Evolutionary conservation across 2,888 invertebrate species (phyloP).

Genomic region (Rhamphomyia laevipes): DNA sequence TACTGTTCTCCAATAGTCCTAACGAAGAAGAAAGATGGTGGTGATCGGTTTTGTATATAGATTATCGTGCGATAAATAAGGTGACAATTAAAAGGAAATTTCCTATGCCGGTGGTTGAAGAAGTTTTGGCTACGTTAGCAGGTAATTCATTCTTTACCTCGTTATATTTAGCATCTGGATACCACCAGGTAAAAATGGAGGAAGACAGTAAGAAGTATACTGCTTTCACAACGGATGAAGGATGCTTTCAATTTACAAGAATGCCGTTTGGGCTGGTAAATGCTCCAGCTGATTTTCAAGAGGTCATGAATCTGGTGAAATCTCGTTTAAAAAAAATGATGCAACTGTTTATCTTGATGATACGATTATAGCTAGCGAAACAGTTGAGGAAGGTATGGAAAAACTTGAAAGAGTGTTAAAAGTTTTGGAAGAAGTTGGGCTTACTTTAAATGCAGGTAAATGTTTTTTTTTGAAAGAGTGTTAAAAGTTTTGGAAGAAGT

Average conservation of each 20-base stretch:
- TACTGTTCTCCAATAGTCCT: conserved; percentile 19
- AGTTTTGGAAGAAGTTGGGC: background rate
- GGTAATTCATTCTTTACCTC: conserved; percentile 5
- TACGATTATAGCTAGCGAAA: background rate
- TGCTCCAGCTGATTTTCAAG: conserved; percentile 7
- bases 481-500: too few species aligned
- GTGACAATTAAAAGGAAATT: conserved; percentile 5
- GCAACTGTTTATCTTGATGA: conserved; percentile 4
- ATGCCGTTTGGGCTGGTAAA: conserved; percentile 9
- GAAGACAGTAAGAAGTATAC: conserved; percentile 4
- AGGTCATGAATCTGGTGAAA: conserved; percentile 7
- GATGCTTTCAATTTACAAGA: conserved; percentile 6
- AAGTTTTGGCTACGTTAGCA: background rate
- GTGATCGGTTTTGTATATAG: conserved; percentile 22
- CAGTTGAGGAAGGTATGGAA: background rate
- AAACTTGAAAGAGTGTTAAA: background rate
- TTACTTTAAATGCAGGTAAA: background rate
- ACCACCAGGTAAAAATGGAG: conserved; percentile 6
- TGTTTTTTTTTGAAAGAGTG: background rate
- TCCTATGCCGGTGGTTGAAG: conserved; percentile 8
- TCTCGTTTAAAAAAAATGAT: background rate
- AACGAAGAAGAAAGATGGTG: conserved; percentile 14
- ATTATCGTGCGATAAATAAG: conserved; percentile 21
- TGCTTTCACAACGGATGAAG: conserved; percentile 6
- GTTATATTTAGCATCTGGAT: conserved; percentile 6